Conservation (phyloP, 92 coral and sea anemone genomes). For the Siderastrea siderea region DNA sequence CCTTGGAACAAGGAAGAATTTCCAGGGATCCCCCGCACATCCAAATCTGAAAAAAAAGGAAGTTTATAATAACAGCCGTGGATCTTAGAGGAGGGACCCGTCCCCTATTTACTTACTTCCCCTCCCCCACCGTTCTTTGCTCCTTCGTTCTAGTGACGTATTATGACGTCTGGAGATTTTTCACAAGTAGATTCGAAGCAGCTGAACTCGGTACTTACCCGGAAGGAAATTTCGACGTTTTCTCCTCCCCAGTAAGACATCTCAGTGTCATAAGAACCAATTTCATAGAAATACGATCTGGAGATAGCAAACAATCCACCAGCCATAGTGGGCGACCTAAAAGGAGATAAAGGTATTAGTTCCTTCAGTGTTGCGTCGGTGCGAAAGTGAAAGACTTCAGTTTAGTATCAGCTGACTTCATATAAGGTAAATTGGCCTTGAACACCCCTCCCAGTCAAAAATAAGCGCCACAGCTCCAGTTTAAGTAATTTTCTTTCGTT, state of each 20-base stretch:
- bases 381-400: neutral
- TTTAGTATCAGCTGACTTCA: no score
- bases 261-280: slow-evolving; percentile 96
- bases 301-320: slow-evolving; percentile 97
- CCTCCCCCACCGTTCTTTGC: no score
- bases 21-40: slow-evolving; percentile 99
- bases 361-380: neutral
- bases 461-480: no score
- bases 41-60: slow-evolving; percentile 82
- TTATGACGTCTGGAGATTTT: neutral
- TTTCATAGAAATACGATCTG: slow-evolving; percentile 88
- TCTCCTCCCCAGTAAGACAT: slow-evolving; percentile 99
- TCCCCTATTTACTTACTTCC: no score
- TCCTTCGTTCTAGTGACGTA: no score
- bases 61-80: neutral
- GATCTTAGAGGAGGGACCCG: no score
- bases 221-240: slow-evolving; percentile 95
- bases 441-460: no score
- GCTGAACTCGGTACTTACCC: slow-evolving; percentile 67
- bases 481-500: no score
- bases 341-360: neutral
- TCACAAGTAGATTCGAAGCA: neutral
- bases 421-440: no score
- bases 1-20: slow-evolving; percentile 97
- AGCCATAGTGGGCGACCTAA: slow-evolving; percentile 98